Evolutionary conservation across 2,797 vertebrate genomes (phyloP), one percentile per base, ranked within the genome.

Genomic region (Diplodus puntazzo): DNA sequence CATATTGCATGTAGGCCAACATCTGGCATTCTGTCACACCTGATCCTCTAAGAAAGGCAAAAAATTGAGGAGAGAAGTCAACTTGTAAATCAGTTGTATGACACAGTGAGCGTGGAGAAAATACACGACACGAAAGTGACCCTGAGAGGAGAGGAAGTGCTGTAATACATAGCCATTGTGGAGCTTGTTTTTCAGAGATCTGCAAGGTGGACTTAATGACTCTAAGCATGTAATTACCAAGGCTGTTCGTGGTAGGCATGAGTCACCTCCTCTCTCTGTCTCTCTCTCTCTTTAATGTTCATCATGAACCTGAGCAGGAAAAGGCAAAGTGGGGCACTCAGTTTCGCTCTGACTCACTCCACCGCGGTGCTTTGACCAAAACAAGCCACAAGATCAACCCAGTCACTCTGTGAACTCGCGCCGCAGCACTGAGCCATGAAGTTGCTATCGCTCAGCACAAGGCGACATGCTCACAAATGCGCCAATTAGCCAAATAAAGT

Each of bases 301-400:
- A 79, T 80, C 49, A 53, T 63, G 69, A 77, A 76, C 73, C 30
- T 14, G 75, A 74, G 83, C 80, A 81, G 77, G 78, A 80, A 80
- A 80, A 82, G 77, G 55, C 81, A 81, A 82, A 84, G 78, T 85
- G 73, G 75, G 83, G 72, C 72, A 23, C 50, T 80, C 43, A 17
- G 74, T 87, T 87, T 88, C 82, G 52, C 72, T 86, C 77, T 90
- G 85, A 89, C 85, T 91, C 89, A 77, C 73, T 69, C 59, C 30
- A 54, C 75, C 54, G 10, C 5, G 3, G 77, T n/a, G 57, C 75
- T 73, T 57, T 83, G 79, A 86, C 85, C 85, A 79, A 87, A 88
- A 85, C 86, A 87, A 85, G 73, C 84, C 83, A 49, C 75, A 73
- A 79, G 45, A 77, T 81, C 77, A 42, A 71, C 76, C 65, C 42